Percentiles rank a stretch among this genome's conserved stretches.
phyloP scores from a whole-genome alignment of 2,797 vertebrate genomes.

The Hylomyscus alleni region DNA sequence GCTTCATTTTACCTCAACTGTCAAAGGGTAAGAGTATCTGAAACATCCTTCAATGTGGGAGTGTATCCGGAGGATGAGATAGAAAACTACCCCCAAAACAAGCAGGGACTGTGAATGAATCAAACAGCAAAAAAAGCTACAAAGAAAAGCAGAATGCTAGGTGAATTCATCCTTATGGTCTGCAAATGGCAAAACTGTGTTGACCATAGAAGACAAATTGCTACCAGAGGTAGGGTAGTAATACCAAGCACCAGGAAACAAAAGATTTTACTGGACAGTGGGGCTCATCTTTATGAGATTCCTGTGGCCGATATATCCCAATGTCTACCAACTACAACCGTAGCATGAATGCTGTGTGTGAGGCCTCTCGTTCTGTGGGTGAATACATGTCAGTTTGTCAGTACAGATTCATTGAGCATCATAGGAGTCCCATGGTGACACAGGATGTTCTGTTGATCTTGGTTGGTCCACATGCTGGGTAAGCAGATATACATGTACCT shows the following conservation, averaged over 20 bases:
- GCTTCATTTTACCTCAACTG: background rate
- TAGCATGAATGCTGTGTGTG: too few species aligned
- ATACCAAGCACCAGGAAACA: background rate
- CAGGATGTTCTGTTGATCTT: background rate
- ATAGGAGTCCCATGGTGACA: too few species aligned
- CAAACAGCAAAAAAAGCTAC: background rate
- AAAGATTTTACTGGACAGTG: too few species aligned
- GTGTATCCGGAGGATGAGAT: background rate
- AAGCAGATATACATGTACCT: background rate
- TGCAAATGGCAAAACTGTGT: background rate
- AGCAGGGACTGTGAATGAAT: background rate
- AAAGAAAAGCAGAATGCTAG: background rate
- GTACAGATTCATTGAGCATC: too few species aligned
- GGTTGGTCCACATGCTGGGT: background rate
- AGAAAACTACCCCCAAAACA: background rate
- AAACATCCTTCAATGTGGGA: background rate
- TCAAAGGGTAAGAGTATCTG: background rate
- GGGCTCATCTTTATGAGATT: background rate
- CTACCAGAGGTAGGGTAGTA: background rate
- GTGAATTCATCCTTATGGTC: background rate
- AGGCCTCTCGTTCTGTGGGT: accelerated
- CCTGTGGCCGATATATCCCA: too few species aligned
- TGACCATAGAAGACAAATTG: too few species aligned
- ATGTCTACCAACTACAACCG: background rate
- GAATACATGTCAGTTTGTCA: accelerated